These are phyloP conservation scores for Spodoptera littoralis DNA, from an alignment of 2,888 invertebrate genomes.

Conservation along the genomic window DNA sequence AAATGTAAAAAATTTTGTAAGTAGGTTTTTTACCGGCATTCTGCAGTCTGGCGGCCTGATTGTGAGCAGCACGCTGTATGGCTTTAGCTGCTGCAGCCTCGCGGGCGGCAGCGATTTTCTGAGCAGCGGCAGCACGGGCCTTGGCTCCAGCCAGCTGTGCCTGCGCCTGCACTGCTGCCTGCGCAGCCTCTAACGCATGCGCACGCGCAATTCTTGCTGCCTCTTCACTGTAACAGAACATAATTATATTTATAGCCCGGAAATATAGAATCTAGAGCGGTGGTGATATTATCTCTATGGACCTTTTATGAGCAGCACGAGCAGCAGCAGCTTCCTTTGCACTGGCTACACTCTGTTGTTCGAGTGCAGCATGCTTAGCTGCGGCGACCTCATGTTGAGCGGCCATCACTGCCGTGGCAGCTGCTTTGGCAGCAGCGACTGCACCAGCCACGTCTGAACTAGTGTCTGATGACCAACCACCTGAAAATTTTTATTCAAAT, in stretches of 20 bases:
- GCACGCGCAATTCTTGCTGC: constrained; percentile 91
- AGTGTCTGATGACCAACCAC: constrained; percentile 73
- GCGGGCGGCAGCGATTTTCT: constrained; percentile 91
- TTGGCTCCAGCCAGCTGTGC: constrained; percentile 92
- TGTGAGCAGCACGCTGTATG: constrained; percentile 91
- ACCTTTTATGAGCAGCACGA: constrained; percentile 89
- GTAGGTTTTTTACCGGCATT: constrained; percentile 84
- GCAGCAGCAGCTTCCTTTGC: constrained; percentile 93
- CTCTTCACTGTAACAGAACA: constrained; percentile 85
- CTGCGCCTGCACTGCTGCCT: constrained; percentile 91
- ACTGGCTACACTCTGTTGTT: constrained; percentile 92
- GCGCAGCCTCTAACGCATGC: constrained; percentile 91
- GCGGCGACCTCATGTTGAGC: constrained; percentile 93
- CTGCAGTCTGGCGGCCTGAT: constrained; percentile 91
- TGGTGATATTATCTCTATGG: not conserved
- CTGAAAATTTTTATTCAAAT: constrained; percentile 11
- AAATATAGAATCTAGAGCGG: too few species aligned
- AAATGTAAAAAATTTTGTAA: not conserved
- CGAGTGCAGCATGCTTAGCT: constrained; percentile 91
- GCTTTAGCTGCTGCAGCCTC: constrained; percentile 93
- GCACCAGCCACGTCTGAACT: constrained; percentile 92
- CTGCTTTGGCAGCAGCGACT: constrained; percentile 92
- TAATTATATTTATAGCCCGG: not conserved
- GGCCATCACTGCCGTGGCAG: constrained; percentile 91
- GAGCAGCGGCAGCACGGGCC: constrained; percentile 91